These are phyloP conservation scores for Trachelus stipa DNA, from an alignment of 2,888 invertebrate genomes.

Conservation along the genomic window DNA sequence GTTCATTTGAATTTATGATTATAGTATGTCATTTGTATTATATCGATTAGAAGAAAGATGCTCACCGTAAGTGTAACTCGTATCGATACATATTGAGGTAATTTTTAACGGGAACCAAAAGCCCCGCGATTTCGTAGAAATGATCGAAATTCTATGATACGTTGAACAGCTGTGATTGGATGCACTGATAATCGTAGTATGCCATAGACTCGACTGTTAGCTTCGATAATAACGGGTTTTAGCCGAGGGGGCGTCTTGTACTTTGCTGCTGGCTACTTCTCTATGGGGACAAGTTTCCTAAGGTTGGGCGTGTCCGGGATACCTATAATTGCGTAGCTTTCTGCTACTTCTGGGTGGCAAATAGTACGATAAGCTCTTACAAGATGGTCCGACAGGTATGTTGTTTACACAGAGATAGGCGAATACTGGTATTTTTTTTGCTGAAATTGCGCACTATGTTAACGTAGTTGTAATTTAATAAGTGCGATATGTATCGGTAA, in stretches of 20 bases:
- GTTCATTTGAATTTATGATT: background rate
- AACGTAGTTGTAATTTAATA: constrained; percentile 19
- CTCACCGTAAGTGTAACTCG: background rate
- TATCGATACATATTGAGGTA: background rate
- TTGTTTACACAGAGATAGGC: constrained; percentile 1
- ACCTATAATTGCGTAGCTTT: constrained; percentile 37
- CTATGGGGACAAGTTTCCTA: constrained; percentile 1
- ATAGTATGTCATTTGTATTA: background rate
- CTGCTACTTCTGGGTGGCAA: constrained; percentile 29
- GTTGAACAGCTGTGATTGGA: background rate
- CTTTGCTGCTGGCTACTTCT: constrained; percentile 5
- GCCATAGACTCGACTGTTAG: background rate
- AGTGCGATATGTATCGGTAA: constrained; percentile 22
- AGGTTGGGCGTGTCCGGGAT: constrained; percentile 35
- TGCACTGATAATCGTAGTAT: background rate
- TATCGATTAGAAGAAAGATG: background rate
- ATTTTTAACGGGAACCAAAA: background rate
- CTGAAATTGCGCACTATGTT: background rate
- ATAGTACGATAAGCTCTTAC: constrained; percentile 1
- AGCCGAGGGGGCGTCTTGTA: background rate
- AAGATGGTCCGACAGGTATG: background rate
- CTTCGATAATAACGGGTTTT: constrained; percentile 6
- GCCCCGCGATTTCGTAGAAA: background rate
- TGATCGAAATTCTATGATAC: background rate
- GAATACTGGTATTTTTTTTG: background rate